Conservation (phyloP, 2,888 invertebrate genomes). For the Tetranychus piercei region DNA sequence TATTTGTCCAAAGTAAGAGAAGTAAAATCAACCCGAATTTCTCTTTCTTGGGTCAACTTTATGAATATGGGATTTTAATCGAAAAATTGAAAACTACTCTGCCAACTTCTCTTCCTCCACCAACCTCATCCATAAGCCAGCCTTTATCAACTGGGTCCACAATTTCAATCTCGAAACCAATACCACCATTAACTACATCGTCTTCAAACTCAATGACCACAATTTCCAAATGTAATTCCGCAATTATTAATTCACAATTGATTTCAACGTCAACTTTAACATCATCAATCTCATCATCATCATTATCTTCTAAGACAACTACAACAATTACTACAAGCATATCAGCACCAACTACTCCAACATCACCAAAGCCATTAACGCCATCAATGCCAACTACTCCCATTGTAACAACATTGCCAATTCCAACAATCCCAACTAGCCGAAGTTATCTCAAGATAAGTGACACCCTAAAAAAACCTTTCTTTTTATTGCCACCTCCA, state of each 20-base stretch:
- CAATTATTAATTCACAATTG: not conserved
- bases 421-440: not conserved
- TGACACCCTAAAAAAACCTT: too few species aligned
- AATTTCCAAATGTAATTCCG: not conserved
- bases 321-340: not conserved
- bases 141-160: too few species aligned
- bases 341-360: not conserved
- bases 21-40: slow-evolving; percentile 84
- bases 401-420: not conserved
- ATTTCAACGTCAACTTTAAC: not conserved
- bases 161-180: too few species aligned
- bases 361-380: not conserved
- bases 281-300: not conserved
- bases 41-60: slow-evolving; percentile 77
- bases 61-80: slow-evolving; percentile 54
- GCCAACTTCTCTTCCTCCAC: not conserved
- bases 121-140: too few species aligned
- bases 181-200: too few species aligned
- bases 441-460: too few species aligned
- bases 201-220: too few species aligned
- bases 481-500: too few species aligned
- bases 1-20: slow-evolving; percentile 61
- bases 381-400: not conserved
- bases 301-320: too few species aligned
- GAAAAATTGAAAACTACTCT: slow-evolving; percentile 29